Conservation (phyloP, 2,113 vertebrate species). For the Phaethornis superciliosus region DNA sequence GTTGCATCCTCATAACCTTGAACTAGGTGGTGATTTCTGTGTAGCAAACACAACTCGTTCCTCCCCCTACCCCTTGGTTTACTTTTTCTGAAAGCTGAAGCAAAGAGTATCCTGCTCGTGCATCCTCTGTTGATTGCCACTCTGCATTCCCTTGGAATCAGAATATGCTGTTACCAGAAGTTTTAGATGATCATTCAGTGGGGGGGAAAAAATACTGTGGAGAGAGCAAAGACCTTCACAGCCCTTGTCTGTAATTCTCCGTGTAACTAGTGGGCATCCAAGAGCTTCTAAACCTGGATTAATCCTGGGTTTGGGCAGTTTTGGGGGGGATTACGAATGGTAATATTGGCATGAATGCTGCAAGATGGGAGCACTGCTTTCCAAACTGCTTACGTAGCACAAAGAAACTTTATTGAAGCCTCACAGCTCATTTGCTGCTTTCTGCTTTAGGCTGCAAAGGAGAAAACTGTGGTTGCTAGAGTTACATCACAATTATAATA, state of each 20-base stretch:
- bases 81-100: neutral
- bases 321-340: neutral
- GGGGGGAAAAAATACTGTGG: neutral
- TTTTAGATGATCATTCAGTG: neutral
- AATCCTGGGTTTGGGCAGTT: neutral
- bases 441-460: neutral
- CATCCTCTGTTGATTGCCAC: neutral
- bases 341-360: neutral
- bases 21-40: neutral
- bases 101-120: neutral
- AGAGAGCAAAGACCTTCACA: neutral
- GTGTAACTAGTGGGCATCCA: neutral
- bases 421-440: neutral
- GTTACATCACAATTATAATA: slow-evolving; percentile 28
- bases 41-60: neutral
- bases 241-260: neutral
- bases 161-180: neutral
- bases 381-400: neutral
- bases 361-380: neutral
- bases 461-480: neutral
- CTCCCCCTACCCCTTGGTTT: fast-evolving
- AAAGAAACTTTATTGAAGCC: neutral
- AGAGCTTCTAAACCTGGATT: neutral
- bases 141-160: fast-evolving
- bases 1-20: fast-evolving